These are phyloP conservation scores for Pycnomerus fuliginosus DNA, from an alignment of 2,888 invertebrate genomes.

Conservation along the genomic window DNA sequence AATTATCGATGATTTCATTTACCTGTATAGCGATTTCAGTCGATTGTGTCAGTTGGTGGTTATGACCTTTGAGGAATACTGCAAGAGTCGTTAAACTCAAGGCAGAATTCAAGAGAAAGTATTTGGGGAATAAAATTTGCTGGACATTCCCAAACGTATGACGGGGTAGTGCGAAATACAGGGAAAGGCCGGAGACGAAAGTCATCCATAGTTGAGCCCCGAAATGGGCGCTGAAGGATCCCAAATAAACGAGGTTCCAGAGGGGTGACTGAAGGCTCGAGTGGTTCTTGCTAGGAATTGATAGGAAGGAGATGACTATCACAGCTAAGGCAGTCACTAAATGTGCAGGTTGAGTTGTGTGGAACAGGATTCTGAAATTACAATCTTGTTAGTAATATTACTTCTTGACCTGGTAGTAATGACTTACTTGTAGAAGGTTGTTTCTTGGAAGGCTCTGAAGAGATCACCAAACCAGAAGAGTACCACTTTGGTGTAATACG, in stretches of 20 bases:
- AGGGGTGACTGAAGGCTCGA: conserved; percentile 47
- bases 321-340: conserved; percentile 67
- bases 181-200: conserved; percentile 81
- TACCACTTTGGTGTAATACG: conserved; percentile 41
- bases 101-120: conserved; percentile 76
- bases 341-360: conserved; percentile 78
- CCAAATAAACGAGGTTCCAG: conserved; percentile 70
- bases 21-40: conserved; percentile 58
- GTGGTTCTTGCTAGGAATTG: conserved; percentile 47
- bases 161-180: conserved; percentile 82
- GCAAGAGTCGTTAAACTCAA: conserved; percentile 73
- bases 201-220: conserved; percentile 94
- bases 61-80: conserved; percentile 68
- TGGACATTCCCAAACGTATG: conserved; percentile 88
- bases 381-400: conserved; percentile 1
- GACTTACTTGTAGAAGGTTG: conserved; percentile 43
- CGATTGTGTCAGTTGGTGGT: conserved; percentile 50
- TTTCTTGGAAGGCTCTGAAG: conserved; percentile 35
- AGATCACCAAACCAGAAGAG: conserved; percentile 33
- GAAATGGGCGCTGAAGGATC: conserved; percentile 77
- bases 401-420: neutral
- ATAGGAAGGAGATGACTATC: conserved; percentile 55
- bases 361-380: conserved; percentile 65
- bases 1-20: conserved; percentile 21
- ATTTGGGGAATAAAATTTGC: conserved; percentile 81